Percentiles rank a stretch among this genome's conserved stretches.
These are phyloP conservation scores for Acholoe squamosa DNA, from an alignment of 2,888 invertebrate genomes.

Conservation along the genomic window DNA sequence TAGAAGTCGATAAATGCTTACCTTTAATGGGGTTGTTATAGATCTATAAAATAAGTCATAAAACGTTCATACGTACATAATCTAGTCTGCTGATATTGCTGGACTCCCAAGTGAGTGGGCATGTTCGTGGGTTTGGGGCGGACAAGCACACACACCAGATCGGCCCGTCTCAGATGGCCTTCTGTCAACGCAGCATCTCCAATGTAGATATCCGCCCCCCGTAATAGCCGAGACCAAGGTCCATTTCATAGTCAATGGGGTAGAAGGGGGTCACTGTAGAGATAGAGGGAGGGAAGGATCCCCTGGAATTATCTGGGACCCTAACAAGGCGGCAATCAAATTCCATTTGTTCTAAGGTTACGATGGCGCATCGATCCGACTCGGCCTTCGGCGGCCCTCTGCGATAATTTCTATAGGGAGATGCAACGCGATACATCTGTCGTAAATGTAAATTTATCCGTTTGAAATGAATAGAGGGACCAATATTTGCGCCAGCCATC, in stretches of 20 bases:
- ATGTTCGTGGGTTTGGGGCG: not conserved
- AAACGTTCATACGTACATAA: not conserved
- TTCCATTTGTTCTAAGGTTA: constrained; percentile 59
- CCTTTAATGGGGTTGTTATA: no score
- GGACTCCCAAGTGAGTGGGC: not conserved
- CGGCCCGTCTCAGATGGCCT: constrained; percentile 16
- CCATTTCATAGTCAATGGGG: constrained; percentile 19
- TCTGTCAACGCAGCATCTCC: not conserved
- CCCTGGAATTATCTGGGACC: constrained; percentile 31
- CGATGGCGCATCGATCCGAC: constrained; percentile 28
- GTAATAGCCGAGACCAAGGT: constrained; percentile 35
- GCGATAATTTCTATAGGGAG: constrained; percentile 60
- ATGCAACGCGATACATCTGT: constrained; percentile 62
- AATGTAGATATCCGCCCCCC: constrained; percentile 28
- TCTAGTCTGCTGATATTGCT: constrained; percentile 15
- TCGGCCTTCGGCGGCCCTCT: not conserved
- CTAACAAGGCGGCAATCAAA: constrained; percentile 60
- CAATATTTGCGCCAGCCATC: constrained; percentile 59
- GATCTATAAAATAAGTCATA: no score
- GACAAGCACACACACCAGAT: not conserved
- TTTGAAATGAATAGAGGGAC: constrained; percentile 61
- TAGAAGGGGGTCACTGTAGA: not conserved
- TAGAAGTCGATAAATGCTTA: no score
- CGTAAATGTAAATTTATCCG: constrained; percentile 62
- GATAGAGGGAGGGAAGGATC: not conserved